Evolutionary conservation across 2,113 vertebrate species (phyloP), one percentile per base, ranked within the genome.

Genomic region (Sterna hirundo): DNA sequence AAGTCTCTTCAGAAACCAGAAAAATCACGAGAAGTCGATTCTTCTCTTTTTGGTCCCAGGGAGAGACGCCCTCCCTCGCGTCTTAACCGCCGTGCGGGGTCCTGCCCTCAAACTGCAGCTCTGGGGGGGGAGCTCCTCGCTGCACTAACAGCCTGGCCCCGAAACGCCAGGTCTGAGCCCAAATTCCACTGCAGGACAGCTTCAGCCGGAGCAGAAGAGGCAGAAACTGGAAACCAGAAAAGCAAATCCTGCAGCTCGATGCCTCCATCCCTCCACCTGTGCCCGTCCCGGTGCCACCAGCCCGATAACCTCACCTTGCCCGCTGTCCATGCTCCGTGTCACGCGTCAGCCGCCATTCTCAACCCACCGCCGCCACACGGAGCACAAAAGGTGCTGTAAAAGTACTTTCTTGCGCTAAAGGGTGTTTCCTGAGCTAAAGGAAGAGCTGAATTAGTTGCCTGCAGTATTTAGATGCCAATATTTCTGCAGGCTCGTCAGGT

Each of bases 51-150:
- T 5, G 5, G 55, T 7, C 5, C 14, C 38, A 14, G 30, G 55
- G 7, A 44, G 36, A 57, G 49, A 21, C 0, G 5, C 7, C 51
- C n/a, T 30, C 27, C 38, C 49, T 51, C 0, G 0, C 2, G 1
- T 4, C 26, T 27, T 2, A 5, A 6, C 29, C 26, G 68, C 68
- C 11, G 32, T 0, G 11, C 60, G 16, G 15, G 2, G 88, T 0
- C 12, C 57, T 70, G 51, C 23, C 51, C 49, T 8, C 29, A 29
- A 52, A 25, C 2, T 1, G 5, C 46, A 34, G 60, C 40, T 76
- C 81, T 4, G 57, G 16, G 10, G 32, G 23, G 74, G 30, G 8
- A 36, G 58, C 69, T 51, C 32, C 79, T 57, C 0, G 0, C 42
- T 14, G 66, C 75, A 34, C 15, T 0, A 9, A 58, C 38, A 26